phyloP scores from a whole-genome alignment of 2,888 invertebrate species.

The Hemistola chrysoprasaria region DNA sequence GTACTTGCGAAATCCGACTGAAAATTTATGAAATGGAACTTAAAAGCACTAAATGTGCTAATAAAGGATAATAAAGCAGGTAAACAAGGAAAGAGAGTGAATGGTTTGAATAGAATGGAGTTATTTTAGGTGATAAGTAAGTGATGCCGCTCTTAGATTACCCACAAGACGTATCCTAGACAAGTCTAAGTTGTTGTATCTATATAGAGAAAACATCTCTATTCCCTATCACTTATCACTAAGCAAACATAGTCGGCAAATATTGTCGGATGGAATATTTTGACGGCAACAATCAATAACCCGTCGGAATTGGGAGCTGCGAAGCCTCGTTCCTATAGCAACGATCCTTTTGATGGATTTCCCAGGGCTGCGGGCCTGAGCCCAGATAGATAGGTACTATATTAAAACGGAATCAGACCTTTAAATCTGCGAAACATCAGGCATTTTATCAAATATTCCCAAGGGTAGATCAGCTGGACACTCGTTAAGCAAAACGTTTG shows the following conservation, averaged over 20 bases:
- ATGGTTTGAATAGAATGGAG: no score
- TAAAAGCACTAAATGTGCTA: no score
- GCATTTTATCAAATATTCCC: slow-evolving; percentile 9
- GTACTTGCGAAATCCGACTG: no score
- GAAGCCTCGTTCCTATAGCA: slow-evolving; percentile 56
- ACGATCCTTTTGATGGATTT: slow-evolving; percentile 60
- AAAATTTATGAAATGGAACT: no score
- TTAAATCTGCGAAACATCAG: slow-evolving; percentile 28
- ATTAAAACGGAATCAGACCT: slow-evolving; percentile 45
- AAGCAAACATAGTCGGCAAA: slow-evolving; percentile 18
- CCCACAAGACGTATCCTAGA: no score
- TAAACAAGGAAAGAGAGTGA: no score
- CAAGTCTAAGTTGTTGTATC: no score
- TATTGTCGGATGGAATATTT: slow-evolving; percentile 45
- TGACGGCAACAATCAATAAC: slow-evolving; percentile 66
- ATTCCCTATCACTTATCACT: slow-evolving; percentile 12
- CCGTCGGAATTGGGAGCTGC: slow-evolving; percentile 57
- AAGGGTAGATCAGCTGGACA: slow-evolving; percentile 3
- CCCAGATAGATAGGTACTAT: slow-evolving; percentile 34
- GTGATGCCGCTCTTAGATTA: background rate
- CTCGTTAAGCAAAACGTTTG: background rate
- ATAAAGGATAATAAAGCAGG: no score
- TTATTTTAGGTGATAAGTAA: background rate
- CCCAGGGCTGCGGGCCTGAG: slow-evolving; percentile 31
- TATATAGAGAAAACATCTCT: no score